Percentiles rank a stretch among this genome's conserved stretches.
These are phyloP conservation scores for Borostomias antarcticus DNA, from an alignment of 2,797 vertebrate species.

Conservation along the genomic window DNA sequence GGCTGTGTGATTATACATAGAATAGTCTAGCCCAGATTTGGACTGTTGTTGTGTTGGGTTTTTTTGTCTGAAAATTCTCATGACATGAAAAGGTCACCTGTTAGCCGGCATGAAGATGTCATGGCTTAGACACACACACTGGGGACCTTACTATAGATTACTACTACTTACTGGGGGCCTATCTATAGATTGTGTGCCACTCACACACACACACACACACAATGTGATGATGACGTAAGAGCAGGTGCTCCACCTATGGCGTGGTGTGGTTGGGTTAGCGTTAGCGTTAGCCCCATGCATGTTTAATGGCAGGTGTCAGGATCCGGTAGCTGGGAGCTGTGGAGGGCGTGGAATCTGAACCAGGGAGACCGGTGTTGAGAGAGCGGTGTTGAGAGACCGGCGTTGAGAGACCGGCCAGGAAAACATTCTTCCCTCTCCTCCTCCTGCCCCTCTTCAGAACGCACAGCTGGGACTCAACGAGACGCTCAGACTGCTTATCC, in stretches of 20 bases:
- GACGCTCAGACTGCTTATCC: constrained; percentile 46
- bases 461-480: constrained; percentile 45
- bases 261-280: too few relatives aligned
- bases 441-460: constrained; percentile 26
- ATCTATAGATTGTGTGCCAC: neutral
- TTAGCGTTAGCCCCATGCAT: constrained; percentile 17
- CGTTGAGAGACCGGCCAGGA: constrained; percentile 22
- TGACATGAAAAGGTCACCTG: neutral
- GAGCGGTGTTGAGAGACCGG: neutral
- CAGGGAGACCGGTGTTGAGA: constrained; percentile 5
- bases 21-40: too few relatives aligned
- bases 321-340: neutral
- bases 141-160: too few relatives aligned
- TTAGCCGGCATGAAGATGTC: neutral
- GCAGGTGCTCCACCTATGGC: constrained; percentile 39
- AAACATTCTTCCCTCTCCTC: constrained; percentile 28
- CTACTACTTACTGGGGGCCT: too few relatives aligned
- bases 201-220: neutral
- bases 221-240: constrained; percentile 24
- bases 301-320: constrained; percentile 25
- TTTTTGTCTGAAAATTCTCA: too few relatives aligned
- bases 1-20: too few relatives aligned
- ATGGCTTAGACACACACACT: neutral
- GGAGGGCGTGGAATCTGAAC: constrained; percentile 23
- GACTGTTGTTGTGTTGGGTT: too few relatives aligned